Evolutionary conservation across 2,113 vertebrate genomes (phyloP), one percentile per base, ranked within the genome.

Genomic region (Baryphthengus martii): DNA sequence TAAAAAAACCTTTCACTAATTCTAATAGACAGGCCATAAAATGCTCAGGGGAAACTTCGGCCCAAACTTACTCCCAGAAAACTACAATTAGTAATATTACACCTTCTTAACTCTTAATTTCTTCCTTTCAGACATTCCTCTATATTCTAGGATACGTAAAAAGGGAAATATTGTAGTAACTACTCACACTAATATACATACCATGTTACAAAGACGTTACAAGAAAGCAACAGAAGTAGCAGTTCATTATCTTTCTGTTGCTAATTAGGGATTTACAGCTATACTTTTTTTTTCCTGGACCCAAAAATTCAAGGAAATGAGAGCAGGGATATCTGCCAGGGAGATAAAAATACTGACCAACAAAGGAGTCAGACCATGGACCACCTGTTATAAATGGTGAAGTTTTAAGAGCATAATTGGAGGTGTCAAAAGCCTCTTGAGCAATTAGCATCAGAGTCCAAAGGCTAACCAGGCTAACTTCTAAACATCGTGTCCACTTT

Each of bases 301-400:
- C 6, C 47, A 72, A 68, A 93, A 94, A 74, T 40, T 90, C 23
- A 84, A 84, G 58, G 62, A 90, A 93, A 89, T 40, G 19, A 93
- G 33, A 83, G 26, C 28, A 59, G 33, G 35, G 31, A 16, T 82
- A 73, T 80, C 63, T 88, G 90, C 66, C 78, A 89, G 45, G 29
- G 63, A 87, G 67, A 94, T 49, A 94, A 94, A 93, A 91, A 67
- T 68, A 91, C 9, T 95, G 91, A 91, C 85, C 81, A 93, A 77
- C 63, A 80, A 72, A 70, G 14, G 42, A 94, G 23, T 50, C 52
- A 77, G 35, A 84, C 35, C 35, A 45, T 14, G 44, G 68, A 68
- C 35, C 52, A 80, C 61, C 13, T 49, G 44, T 45, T 87, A 55
- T 2, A 90, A 86, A 74, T 56, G 67, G 26, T 40, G 14, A 93